phyloP scores from a whole-genome alignment of 2,888 invertebrate species.

The Leptinotarsa tumamoca region DNA sequence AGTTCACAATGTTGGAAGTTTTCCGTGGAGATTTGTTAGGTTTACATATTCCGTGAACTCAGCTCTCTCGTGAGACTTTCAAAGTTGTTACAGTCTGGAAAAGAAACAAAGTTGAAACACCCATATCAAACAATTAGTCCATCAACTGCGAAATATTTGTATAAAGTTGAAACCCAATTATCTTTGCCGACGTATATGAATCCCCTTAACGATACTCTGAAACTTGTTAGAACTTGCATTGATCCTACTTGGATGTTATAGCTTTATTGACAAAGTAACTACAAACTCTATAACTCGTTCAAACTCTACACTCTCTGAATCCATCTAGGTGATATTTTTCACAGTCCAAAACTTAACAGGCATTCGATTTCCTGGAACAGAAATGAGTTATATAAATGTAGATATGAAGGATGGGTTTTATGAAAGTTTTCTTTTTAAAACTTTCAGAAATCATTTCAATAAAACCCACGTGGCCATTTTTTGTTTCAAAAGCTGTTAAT shows the following conservation, averaged over 20 bases:
- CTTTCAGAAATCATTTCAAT: too few relatives aligned
- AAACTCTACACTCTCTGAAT: neutral
- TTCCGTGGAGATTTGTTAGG: conserved; percentile 1
- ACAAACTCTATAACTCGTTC: neutral
- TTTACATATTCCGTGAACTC: neutral
- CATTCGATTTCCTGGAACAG: neutral
- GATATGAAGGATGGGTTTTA: neutral
- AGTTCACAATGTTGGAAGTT: conserved; percentile 3
- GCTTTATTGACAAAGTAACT: neutral
- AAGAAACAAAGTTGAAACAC: neutral
- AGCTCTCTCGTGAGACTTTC: conserved; percentile 1
- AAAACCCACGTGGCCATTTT: too few relatives aligned
- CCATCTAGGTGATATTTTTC: neutral
- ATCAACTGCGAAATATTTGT: neutral
- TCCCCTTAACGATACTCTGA: neutral
- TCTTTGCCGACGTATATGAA: neutral
- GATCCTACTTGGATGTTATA: neutral
- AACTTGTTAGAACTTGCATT: neutral
- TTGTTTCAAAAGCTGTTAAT: too few relatives aligned
- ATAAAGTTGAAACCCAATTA: conserved; percentile 1
- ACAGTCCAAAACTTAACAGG: neutral
- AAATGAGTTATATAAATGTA: neutral
- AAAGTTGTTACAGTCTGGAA: neutral
- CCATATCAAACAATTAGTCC: neutral
- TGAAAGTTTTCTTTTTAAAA: too few relatives aligned